Base-by-base conservation (phyloP, 1,140 invertebrate genomes). In the Cataglyphis hispanica region DNA sequence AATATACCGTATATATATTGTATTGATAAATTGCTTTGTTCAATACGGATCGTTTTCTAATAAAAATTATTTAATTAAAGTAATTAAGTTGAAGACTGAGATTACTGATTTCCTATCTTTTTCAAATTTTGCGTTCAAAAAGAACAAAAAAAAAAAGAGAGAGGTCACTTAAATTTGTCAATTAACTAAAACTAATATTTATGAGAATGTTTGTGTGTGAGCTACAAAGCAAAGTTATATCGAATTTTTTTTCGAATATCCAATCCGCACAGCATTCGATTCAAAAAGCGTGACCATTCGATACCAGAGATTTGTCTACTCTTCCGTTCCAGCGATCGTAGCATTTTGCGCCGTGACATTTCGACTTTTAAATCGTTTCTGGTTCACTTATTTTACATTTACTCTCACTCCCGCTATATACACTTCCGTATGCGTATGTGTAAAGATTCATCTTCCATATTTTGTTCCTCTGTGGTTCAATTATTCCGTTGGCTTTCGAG, bases 321-420 rank as follows among this genome's bases (percentile, higher is more conserved):
- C 78, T 83, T 83, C 78, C 78, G 56, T 83, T 46, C 37, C 78
- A 74, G n/a, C 78, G 37, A 72, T 74, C 78, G 34, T 58, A 69
- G 67, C 78, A 74, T 83, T 80, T 80, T 50, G 64, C 63, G 34
- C 77, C 56, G 13, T 46, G 53, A 56, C 50, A 72, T 83, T 83
- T 43, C 67, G 56, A 83, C 78, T 80, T 80, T 80, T 27, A 83
- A 72, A 83, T 74, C 67, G 53, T 40, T 83, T 83, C 78, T 83
- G 67, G 67, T 83, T 83, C 67, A 37, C 78, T 83, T 83, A 83
- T 83, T 83, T 83, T 83, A 83, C 78, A 83, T 83, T 83, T 74
- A 83, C 56, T 72, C 37, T 74, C 37, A 66, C 64, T 34, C 64
- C 34, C 34, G 37, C 46, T 74, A 83, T 74, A n/a, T 83, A 83